These are phyloP conservation scores for Dicentrarchus labrax DNA, from an alignment of 2,113 vertebrate genomes.

Conservation along the genomic window DNA sequence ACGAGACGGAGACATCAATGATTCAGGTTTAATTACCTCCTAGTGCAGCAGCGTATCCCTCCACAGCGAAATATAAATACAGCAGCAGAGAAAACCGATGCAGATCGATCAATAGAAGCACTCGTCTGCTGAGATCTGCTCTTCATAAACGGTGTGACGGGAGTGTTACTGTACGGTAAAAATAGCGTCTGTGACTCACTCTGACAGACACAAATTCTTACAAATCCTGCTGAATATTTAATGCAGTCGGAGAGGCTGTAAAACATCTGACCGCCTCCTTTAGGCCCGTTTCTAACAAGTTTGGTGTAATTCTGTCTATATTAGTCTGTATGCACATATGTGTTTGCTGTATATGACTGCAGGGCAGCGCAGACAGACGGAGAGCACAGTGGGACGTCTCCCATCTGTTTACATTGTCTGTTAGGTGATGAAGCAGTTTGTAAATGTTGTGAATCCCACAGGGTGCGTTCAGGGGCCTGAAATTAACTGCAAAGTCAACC, in stretches of 20 bases:
- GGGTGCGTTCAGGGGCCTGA: no score
- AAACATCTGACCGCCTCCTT: no score
- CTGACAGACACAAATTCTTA: neutral
- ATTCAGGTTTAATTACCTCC: constrained; percentile 24
- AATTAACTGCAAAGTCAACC: no score
- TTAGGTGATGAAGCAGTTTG: no score
- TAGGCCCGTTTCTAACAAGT: no score
- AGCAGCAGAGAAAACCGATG: neutral
- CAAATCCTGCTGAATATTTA: constrained; percentile 26
- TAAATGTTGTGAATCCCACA: neutral
- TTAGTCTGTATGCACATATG: neutral
- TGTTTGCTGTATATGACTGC: neutral
- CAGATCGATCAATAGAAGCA: neutral
- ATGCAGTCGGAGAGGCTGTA: no score
- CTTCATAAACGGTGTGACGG: neutral
- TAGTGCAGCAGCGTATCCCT: neutral
- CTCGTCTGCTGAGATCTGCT: neutral
- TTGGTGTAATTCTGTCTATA: neutral
- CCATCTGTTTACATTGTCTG: constrained; percentile 26
- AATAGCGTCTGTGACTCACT: neutral
- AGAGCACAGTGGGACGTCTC: neutral
- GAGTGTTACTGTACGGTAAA: neutral
- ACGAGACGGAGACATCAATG: neutral
- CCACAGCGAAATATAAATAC: constrained; percentile 11
- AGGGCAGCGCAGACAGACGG: neutral